phyloP scores from a whole-genome alignment of 2,888 invertebrate species.

The Neuroscelio doddi region DNA sequence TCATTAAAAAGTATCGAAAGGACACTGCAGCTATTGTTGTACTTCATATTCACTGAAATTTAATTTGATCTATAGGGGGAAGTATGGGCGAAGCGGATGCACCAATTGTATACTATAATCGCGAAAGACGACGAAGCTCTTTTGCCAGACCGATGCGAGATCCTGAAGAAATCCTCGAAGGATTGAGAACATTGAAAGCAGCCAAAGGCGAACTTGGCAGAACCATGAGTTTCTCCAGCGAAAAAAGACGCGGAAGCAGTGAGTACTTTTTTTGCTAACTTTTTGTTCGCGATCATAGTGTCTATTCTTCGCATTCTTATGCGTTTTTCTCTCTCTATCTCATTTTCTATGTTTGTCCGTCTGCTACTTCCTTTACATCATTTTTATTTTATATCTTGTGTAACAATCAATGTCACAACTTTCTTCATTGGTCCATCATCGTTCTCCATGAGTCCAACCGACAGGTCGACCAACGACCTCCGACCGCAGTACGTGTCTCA shows the following conservation, averaged over 20 bases:
- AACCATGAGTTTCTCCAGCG: slow-evolving; percentile 84
- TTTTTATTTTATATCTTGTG: slow-evolving; percentile 20
- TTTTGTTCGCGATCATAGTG: slow-evolving; percentile 53
- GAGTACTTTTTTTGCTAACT: slow-evolving; percentile 72
- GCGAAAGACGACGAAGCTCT: slow-evolving; percentile 86
- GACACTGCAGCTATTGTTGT: too few relatives aligned
- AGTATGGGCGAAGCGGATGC: slow-evolving; percentile 73
- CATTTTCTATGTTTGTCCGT: slow-evolving; percentile 41
- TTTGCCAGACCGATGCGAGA: slow-evolving; percentile 83
- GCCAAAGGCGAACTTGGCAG: slow-evolving; percentile 87
- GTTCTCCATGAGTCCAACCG: slow-evolving; percentile 45
- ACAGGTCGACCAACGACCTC: slow-evolving; percentile 40
- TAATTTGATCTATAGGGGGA: slow-evolving; percentile 55
- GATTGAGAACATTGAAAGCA: slow-evolving; percentile 80
- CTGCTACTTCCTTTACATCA: slow-evolving; percentile 32
- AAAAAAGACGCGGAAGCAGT: slow-evolving; percentile 78
- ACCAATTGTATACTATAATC: slow-evolving; percentile 75
- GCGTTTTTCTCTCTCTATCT: slow-evolving; percentile 36
- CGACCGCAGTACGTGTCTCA: slow-evolving; percentile 52
- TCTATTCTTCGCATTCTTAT: slow-evolving; percentile 49
- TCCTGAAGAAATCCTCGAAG: slow-evolving; percentile 82
- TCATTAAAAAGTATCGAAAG: too few relatives aligned
- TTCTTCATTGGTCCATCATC: slow-evolving; percentile 40
- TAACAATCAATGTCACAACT: slow-evolving; percentile 19
- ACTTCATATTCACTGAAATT: too few relatives aligned